Conservation (phyloP, 53 echinoderm and acorn worm species). For the Pentamera pediparva region DNA sequence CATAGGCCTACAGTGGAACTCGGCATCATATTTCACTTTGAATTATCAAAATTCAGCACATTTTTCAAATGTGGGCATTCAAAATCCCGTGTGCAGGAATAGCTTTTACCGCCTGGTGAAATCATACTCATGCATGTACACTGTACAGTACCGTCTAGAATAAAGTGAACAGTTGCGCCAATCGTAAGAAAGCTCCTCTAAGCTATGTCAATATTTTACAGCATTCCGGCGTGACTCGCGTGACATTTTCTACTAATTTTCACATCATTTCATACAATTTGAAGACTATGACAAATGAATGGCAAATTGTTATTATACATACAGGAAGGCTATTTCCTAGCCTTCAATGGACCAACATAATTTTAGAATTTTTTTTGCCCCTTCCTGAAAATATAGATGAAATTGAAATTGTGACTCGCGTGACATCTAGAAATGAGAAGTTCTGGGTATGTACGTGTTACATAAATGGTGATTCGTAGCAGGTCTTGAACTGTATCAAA, state of each 20-base stretch:
- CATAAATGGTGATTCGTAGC: neutral
- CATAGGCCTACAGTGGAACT: too few relatives aligned
- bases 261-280: neutral
- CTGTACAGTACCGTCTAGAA: too few relatives aligned
- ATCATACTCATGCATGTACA: too few relatives aligned
- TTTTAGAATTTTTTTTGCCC: neutral
- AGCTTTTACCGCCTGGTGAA: too few relatives aligned
- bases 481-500: neutral
- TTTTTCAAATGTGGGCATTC: too few relatives aligned
- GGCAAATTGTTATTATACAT: neutral
- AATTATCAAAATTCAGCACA: too few relatives aligned
- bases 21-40: too few relatives aligned
- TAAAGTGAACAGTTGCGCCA: too few relatives aligned
- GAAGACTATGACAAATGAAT: neutral
- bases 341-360: neutral
- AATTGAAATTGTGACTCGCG: neutral
- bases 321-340: neutral
- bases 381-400: neutral
- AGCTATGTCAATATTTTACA: too few relatives aligned
- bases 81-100: too few relatives aligned
- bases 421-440: neutral
- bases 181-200: too few relatives aligned
- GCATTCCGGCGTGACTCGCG: neutral
- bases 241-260: neutral
- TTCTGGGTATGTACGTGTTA: neutral